These are phyloP conservation scores for Dryocosmus kuriphilus DNA, from an alignment of 2,888 invertebrate genomes.

Conservation along the genomic window DNA sequence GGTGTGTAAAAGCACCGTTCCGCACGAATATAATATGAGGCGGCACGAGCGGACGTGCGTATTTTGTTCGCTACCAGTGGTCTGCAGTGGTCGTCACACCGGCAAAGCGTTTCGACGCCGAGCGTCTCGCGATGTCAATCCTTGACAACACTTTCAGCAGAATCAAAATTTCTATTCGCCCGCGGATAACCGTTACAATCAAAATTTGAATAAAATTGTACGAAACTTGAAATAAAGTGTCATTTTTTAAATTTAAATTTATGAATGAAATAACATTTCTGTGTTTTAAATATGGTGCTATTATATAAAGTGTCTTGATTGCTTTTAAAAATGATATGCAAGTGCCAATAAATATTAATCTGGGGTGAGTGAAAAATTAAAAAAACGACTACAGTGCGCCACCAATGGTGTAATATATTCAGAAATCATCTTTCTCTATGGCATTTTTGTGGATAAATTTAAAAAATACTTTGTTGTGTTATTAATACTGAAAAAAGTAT, in stretches of 20 bases:
- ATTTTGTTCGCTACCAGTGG: constrained; percentile 32
- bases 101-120: constrained; percentile 31
- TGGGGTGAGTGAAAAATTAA: neutral
- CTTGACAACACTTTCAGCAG: neutral
- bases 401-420: neutral
- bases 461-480: neutral
- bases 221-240: neutral
- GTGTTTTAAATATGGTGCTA: neutral
- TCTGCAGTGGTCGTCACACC: constrained; percentile 36
- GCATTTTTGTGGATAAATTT: neutral
- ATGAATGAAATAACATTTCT: neutral
- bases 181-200: neutral
- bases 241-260: neutral
- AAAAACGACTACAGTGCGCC: neutral
- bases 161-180: too few species aligned
- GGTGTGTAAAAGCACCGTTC: constrained; percentile 25
- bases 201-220: neutral
- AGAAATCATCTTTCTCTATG: neutral
- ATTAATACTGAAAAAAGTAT: neutral
- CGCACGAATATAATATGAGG: constrained; percentile 14
- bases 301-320: neutral
- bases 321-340: too few species aligned
- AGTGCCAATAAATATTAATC: neutral
- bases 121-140: constrained; percentile 35
- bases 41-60: constrained; percentile 28